phyloP scores from a whole-genome alignment of 2,888 invertebrate genomes.

The Polietes domitor region DNA sequence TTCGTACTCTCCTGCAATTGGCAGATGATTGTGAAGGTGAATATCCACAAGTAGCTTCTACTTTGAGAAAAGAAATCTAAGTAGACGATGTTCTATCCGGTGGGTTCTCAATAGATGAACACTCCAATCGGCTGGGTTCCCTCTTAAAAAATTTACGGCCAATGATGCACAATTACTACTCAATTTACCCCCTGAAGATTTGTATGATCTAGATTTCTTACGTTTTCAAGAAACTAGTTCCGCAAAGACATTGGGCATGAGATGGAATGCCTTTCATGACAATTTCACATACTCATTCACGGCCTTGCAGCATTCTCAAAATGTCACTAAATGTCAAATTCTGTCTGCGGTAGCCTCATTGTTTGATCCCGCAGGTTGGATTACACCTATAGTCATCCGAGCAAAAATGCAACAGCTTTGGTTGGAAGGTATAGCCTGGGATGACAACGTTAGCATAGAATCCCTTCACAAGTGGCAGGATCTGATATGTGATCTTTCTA shows the following conservation, averaged over 20 bases:
- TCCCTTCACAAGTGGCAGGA: no score
- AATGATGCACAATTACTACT: slow-evolving; percentile 24
- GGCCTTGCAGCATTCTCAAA: no score
- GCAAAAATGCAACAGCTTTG: no score
- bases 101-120: slow-evolving; percentile 12
- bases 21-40: background rate
- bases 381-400: no score
- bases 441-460: background rate
- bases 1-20: slow-evolving; percentile 8
- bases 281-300: no score
- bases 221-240: slow-evolving; percentile 16
- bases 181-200: slow-evolving; percentile 2
- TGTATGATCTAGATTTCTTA: slow-evolving; percentile 34
- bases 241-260: slow-evolving; percentile 32
- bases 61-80: slow-evolving; percentile 19
- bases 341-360: no score
- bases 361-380: no score
- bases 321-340: no score
- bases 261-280: no score
- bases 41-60: slow-evolving; percentile 2
- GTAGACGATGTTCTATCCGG: slow-evolving; percentile 37
- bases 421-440: no score
- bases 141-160: slow-evolving; percentile 30
- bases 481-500: no score
- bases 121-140: slow-evolving; percentile 26